Conservation (phyloP, 2,797 vertebrate species). For the Acanthurus tractus region DNA sequence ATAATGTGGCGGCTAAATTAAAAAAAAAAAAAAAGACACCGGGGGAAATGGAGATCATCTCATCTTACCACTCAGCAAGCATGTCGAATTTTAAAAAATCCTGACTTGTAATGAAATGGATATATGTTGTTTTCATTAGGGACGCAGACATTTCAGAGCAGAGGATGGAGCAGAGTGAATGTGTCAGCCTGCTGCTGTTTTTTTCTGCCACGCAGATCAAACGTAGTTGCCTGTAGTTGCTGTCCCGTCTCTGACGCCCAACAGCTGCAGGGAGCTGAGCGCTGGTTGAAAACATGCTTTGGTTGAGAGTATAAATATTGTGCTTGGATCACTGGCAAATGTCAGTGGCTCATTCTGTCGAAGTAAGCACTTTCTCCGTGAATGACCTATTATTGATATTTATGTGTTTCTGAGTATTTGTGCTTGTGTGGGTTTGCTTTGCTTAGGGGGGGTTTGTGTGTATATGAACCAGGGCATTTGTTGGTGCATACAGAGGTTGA, state of each 20-base stretch:
- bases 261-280: slow-evolving; percentile 47
- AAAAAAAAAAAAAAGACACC: not conserved
- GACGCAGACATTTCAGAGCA: not conserved
- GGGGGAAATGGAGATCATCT: not conserved
- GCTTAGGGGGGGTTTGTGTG: slow-evolving; percentile 19
- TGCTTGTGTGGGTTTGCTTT: not conserved
- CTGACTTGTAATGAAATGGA: not conserved
- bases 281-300: slow-evolving; percentile 56
- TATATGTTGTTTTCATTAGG: not conserved
- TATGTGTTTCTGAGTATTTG: slow-evolving; percentile 5
- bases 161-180: not conserved
- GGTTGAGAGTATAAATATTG: slow-evolving; percentile 77
- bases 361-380: slow-evolving; percentile 10
- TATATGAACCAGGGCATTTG: slow-evolving; percentile 6
- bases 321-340: slow-evolving; percentile 47
- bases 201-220: slow-evolving; percentile 33
- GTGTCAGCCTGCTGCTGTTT: not conserved
- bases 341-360: slow-evolving; percentile 38
- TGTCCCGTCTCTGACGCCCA: slow-evolving; percentile 28
- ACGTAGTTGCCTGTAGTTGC: not conserved
- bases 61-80: not conserved
- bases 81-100: not conserved
- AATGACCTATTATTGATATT: slow-evolving; percentile 14
- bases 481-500: slow-evolving; percentile 23
- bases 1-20: not conserved